These are phyloP conservation scores for Pissodes strobi DNA, from an alignment of 1,140 invertebrate species.

Conservation along the genomic window DNA sequence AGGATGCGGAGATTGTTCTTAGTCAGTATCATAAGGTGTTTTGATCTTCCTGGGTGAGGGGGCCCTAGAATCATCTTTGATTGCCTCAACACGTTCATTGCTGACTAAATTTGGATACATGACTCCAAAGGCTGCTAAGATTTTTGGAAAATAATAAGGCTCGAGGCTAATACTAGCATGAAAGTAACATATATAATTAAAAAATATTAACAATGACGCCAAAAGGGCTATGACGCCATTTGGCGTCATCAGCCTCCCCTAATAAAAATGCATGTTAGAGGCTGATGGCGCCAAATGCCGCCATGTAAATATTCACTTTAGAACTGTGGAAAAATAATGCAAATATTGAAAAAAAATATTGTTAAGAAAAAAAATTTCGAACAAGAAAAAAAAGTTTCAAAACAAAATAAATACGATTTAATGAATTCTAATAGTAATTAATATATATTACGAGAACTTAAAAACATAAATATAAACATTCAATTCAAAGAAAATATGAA, in stretches of 20 bases:
- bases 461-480: background rate
- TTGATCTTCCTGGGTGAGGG: no score
- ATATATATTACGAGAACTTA: background rate
- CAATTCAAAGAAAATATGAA: no score
- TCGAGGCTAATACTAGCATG: no score
- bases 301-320: background rate
- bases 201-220: background rate
- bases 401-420: no score
- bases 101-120: constrained; percentile 5
- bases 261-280: constrained; percentile 1
- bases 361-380: background rate
- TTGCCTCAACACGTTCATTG: background rate
- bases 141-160: no score
- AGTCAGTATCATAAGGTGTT: no score
- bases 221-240: no score
- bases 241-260: no score
- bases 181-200: no score
- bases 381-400: background rate
- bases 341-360: background rate
- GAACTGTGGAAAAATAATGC: background rate
- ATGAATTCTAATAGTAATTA: no score
- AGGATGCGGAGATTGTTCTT: no score
- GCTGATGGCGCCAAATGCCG: background rate
- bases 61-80: no score
- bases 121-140: background rate